Base-by-base conservation (phyloP, 2,888 invertebrate species). In the Mythimna albipuncta region DNA sequence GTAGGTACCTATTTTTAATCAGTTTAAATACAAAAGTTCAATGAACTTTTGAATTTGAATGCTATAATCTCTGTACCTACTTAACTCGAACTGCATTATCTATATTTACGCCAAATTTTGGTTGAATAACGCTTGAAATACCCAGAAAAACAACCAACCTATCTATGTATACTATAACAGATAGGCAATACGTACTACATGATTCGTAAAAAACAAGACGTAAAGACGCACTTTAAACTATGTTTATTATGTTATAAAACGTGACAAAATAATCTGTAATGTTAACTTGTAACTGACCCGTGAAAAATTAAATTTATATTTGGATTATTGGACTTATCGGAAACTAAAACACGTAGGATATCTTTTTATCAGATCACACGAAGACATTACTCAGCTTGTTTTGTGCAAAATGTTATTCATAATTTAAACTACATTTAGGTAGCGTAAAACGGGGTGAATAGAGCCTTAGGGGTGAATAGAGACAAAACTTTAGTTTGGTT, bases 221-320 rank as follows among this genome's bases (percentile, higher is more conserved):
- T 26, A 54, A n/a, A 35, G 7, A 21, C 58, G 54, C 26, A 59
- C 21, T 79, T 72, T 54, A 38, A 58, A 65, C 26, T n/a, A 57
- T 35, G 52, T 63, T 64, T 41, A 35, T 52, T 47, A 32, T 73
- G 55, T 64, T 61, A 54, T 35, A 7, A 66, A 72, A 82, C 75
- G 79, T 75, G 82, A 72, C 50, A 64, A 16, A 19, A 62, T 79
- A 73, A 83, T 75, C 75, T 67, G 59, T 32, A 35, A 44, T 6
- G 57, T 59, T 32, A 19, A 32, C 58, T 54, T n/a, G 10, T 80
- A 67, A 57, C 10, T 69, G 67, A 41, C 58, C 67, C 70, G 54
- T 65, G 57, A 59, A 62, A 64, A 38, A 61, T 19, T 61, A 13
- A 54, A 82, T 58, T 52, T 47, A 11, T 58, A n/a, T 80, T 55